Percentiles rank a stretch among this genome's conserved stretches.
Evolutionary conservation across 2,888 invertebrate species (phyloP).

Genomic region (Hermaeophaga mercurialis): DNA sequence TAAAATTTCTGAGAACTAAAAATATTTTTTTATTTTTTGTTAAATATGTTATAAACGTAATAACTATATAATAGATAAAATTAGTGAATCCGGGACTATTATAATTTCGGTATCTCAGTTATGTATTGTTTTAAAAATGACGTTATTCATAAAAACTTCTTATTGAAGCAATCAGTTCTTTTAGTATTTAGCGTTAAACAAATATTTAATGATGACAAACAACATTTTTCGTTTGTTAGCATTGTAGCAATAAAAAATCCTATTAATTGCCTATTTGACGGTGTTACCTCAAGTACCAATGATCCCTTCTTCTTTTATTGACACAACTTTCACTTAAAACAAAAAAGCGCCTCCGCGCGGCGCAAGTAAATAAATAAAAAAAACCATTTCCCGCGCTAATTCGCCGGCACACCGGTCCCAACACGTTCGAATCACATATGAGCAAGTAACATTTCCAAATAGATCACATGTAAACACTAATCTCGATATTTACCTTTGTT

Average conservation of each 20-base stretch:
- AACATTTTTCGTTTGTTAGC: background rate
- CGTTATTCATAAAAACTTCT: too few species aligned
- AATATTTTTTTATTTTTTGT: too few species aligned
- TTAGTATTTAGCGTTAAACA: too few species aligned
- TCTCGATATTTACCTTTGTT: conserved; percentile 34
- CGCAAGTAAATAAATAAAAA: conserved; percentile 1
- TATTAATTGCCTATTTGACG: background rate
- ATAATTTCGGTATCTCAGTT: too few species aligned
- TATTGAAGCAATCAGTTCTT: too few species aligned
- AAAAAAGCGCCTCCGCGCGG: background rate
- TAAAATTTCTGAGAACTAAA: too few species aligned
- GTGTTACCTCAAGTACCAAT: conserved; percentile 5
- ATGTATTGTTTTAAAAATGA: too few species aligned
- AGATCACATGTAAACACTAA: conserved; percentile 29
- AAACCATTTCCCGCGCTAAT: conserved; percentile 22
- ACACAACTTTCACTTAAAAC: conserved; percentile 12
- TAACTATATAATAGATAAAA: too few species aligned
- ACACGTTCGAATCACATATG: conserved; percentile 29
- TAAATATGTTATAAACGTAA: too few species aligned
- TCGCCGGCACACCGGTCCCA: conserved; percentile 15
- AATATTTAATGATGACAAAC: background rate
- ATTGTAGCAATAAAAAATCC: background rate
- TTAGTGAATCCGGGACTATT: too few species aligned
- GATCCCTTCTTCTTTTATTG: background rate
- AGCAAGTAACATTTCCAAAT: conserved; percentile 31